These are phyloP conservation scores for Neolamprologus modestus DNA, from an alignment of 2,113 vertebrate species.

Conservation along the genomic window DNA sequence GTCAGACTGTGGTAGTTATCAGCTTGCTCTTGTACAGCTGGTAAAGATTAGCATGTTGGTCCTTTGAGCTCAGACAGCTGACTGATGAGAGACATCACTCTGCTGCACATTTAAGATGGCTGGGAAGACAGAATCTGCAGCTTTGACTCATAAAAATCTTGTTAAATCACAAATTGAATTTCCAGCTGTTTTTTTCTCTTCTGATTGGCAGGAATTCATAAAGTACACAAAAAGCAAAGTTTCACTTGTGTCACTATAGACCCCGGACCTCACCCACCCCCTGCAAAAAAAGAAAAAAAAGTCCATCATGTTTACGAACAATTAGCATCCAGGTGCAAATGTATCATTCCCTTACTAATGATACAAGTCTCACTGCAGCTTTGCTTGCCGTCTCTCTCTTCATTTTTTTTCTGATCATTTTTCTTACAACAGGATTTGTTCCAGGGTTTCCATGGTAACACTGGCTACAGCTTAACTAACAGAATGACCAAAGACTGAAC, in stretches of 20 bases:
- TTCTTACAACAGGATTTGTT: neutral
- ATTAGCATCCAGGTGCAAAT: neutral
- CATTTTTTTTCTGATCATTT: neutral
- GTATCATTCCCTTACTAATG: neutral
- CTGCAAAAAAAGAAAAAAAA: neutral
- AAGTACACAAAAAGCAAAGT: neutral
- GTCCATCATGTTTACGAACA: fast-evolving
- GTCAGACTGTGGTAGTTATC: neutral
- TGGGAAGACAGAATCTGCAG: neutral
- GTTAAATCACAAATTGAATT: neutral
- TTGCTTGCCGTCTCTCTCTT: neutral
- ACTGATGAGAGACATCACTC: neutral
- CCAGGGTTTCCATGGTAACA: conserved; percentile 25
- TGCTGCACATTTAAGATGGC: neutral
- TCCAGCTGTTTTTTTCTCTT: neutral
- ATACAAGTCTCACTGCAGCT: neutral
- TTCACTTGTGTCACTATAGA: neutral
- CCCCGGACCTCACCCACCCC: neutral
- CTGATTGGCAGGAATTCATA: neutral
- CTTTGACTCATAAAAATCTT: neutral
- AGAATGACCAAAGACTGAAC: neutral
- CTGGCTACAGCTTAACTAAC: neutral
- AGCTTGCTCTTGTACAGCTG: neutral
- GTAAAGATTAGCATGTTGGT: neutral
- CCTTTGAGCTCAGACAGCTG: neutral